These are phyloP conservation scores for Natator depressus DNA, from an alignment of 2,113 vertebrate genomes.

Conservation along the genomic window DNA sequence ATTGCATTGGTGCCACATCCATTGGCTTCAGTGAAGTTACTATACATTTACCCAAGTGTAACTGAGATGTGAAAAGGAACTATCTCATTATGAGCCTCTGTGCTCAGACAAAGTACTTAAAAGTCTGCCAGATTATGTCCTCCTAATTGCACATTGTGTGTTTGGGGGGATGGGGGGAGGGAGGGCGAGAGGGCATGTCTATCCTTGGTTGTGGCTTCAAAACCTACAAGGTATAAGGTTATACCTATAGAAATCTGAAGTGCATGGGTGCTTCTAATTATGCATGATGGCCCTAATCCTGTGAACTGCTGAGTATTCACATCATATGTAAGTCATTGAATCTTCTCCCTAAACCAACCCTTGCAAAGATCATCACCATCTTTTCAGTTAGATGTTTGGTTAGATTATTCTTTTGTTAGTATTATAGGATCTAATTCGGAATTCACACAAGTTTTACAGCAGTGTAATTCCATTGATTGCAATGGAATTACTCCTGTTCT, in stretches of 20 bases:
- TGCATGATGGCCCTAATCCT: not conserved
- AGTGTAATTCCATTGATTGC: not conserved
- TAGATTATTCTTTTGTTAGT: not conserved
- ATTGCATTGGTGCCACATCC: not conserved
- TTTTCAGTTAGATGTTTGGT: not conserved
- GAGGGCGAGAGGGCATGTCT: not conserved
- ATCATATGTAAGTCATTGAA: not conserved
- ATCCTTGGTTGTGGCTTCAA: not conserved
- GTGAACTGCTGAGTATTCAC: not conserved
- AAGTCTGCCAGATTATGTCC: not conserved
- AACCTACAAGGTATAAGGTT: not conserved
- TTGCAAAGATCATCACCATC: not conserved
- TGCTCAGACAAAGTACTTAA: not conserved
- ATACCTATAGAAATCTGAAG: not conserved
- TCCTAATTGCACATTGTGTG: not conserved
- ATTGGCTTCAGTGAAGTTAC: not conserved
- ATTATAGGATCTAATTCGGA: not conserved
- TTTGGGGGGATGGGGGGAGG: not conserved
- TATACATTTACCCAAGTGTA: not conserved
- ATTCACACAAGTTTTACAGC: not conserved
- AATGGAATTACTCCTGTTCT: not conserved
- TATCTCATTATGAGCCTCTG: not conserved
- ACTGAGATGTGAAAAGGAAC: not conserved
- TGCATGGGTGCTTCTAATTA: not conserved
- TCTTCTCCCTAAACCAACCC: not conserved